A percentile compares a stretch with the other conserved stretches of the same genome.
Evolutionary conservation across 2,113 vertebrate species (phyloP).

Genomic region (Columbina picui): DNA sequence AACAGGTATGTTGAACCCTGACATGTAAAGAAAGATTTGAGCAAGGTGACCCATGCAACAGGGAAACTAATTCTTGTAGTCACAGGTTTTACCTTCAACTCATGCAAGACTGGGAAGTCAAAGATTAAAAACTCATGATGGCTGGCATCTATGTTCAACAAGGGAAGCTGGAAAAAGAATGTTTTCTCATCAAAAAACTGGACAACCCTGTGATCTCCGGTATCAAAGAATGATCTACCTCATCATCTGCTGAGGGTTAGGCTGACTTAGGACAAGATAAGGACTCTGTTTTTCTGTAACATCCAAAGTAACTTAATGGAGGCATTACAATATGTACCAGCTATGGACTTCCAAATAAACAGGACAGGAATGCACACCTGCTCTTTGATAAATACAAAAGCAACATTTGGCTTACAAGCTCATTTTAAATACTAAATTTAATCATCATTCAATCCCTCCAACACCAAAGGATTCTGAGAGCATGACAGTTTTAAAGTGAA

Average conservation of each 20-base stretch:
- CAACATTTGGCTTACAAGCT: neutral
- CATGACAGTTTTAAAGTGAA: neutral
- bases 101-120: neutral
- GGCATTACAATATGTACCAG: neutral
- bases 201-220: neutral
- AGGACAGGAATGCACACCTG: neutral
- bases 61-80: neutral
- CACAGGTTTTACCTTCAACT: neutral
- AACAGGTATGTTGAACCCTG: neutral
- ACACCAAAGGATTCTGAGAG: neutral
- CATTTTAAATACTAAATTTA: neutral
- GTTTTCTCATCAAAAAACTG: neutral
- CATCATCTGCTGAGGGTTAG: neutral
- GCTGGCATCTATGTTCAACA: neutral
- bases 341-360: neutral
- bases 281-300: neutral
- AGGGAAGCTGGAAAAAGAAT: neutral
- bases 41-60: neutral
- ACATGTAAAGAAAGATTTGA: neutral
- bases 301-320: neutral
- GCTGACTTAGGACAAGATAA: neutral
- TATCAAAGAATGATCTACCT: neutral
- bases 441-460: neutral
- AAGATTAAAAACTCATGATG: neutral
- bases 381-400: neutral